phyloP scores from a whole-genome alignment of 2,888 invertebrate genomes.

The Urechis unicinctus region DNA sequence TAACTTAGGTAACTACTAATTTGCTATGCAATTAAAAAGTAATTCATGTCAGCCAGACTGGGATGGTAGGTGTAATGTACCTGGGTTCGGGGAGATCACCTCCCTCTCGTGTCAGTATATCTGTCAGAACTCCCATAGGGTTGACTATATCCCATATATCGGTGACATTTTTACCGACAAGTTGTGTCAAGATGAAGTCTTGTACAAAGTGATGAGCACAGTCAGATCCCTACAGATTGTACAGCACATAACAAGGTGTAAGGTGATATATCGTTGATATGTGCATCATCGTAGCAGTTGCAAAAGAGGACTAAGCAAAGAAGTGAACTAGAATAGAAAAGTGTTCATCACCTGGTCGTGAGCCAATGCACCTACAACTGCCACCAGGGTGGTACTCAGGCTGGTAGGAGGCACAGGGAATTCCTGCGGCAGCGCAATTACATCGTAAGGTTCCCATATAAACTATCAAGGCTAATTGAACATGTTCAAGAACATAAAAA shows the following conservation, averaged over 20 bases:
- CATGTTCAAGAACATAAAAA: slow-evolving; percentile 10
- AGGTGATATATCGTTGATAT: too few relatives aligned
- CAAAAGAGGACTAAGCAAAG: too few relatives aligned
- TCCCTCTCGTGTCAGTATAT: slow-evolving; percentile 60
- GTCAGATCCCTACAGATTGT: slow-evolving; percentile 55
- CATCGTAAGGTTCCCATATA: slow-evolving; percentile 1
- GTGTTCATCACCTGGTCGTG: slow-evolving; percentile 35
- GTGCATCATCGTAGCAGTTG: not conserved
- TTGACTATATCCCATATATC: slow-evolving; percentile 77
- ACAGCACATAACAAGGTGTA: not conserved
- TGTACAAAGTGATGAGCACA: slow-evolving; percentile 71
- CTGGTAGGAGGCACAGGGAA: slow-evolving; percentile 63
- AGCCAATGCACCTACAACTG: slow-evolving; percentile 70
- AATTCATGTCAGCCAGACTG: too few relatives aligned
- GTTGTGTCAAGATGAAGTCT: slow-evolving; percentile 73
- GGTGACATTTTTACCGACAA: slow-evolving; percentile 77
- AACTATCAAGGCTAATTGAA: not conserved
- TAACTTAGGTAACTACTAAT: not conserved
- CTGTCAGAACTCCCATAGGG: slow-evolving; percentile 67
- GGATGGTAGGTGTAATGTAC: too few relatives aligned
- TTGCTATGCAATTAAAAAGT: too few relatives aligned
- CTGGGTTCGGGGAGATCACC: slow-evolving; percentile 63
- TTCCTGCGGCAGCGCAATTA: slow-evolving; percentile 62
- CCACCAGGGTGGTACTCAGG: slow-evolving; percentile 69
- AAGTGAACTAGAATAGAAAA: not conserved